Conservation (phyloP, 1,140 invertebrate genomes). For the Druon quercuslanigerum region DNA sequence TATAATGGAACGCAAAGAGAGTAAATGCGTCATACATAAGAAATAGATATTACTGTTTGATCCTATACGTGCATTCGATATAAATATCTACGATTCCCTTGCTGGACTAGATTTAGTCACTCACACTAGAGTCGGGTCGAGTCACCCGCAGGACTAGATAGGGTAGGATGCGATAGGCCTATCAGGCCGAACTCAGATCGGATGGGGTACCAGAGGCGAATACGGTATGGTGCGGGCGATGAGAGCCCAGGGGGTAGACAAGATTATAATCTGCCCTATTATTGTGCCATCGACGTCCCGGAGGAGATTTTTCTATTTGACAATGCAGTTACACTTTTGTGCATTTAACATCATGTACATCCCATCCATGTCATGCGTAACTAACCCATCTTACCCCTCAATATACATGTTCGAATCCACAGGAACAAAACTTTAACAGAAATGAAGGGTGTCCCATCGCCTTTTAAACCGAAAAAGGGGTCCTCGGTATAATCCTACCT, state of each 20-base stretch:
- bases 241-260: slow-evolving; percentile 71
- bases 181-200: slow-evolving; percentile 44
- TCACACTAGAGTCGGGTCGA: too few relatives aligned
- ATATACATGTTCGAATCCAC: slow-evolving; percentile 38
- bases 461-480: slow-evolving; percentile 67
- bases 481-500: slow-evolving; percentile 74
- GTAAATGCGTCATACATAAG: too few relatives aligned
- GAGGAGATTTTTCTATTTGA: slow-evolving; percentile 71
- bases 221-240: neutral
- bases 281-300: slow-evolving; percentile 76
- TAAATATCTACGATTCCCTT: too few relatives aligned
- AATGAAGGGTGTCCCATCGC: slow-evolving; percentile 57
- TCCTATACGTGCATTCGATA: too few relatives aligned
- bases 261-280: slow-evolving; percentile 77
- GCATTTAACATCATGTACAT: slow-evolving; percentile 70
- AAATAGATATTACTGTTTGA: too few relatives aligned
- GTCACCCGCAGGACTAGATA: slow-evolving; percentile 67
- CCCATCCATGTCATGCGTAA: slow-evolving; percentile 22
- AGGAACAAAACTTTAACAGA: slow-evolving; percentile 57
- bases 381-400: slow-evolving; percentile 20
- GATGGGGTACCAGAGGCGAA: slow-evolving; percentile 23
- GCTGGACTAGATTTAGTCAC: too few relatives aligned
- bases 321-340: slow-evolving; percentile 75
- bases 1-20: too few relatives aligned
- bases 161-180: slow-evolving; percentile 32